Evolutionary conservation across 2,113 vertebrate species (phyloP).

Genomic region (Pterocles orientalis): DNA sequence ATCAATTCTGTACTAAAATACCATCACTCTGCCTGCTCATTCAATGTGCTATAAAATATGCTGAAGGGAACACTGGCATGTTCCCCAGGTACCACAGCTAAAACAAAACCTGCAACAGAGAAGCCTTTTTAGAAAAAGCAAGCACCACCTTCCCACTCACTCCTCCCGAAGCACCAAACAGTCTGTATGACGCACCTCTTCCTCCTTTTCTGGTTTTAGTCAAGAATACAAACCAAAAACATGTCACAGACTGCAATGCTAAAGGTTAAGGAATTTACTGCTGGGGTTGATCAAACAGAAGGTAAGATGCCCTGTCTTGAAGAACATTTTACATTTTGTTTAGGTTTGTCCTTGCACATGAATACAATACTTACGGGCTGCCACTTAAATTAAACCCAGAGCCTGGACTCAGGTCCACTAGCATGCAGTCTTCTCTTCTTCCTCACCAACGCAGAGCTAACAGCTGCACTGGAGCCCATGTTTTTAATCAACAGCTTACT

Average conservation of each 20-base stretch:
- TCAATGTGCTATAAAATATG: background rate
- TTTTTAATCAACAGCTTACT: background rate
- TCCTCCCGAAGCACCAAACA: background rate
- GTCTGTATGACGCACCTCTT: background rate
- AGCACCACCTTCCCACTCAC: background rate
- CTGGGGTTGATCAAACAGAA: background rate
- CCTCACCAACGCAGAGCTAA: background rate
- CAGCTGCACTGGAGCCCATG: background rate
- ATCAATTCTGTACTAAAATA: conserved; percentile 52
- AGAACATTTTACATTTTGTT: background rate
- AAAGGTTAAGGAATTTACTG: background rate
- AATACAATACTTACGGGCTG: background rate
- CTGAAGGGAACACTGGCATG: background rate
- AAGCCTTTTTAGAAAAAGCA: background rate
- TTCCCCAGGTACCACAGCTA: background rate
- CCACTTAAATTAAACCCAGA: background rate
- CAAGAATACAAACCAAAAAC: background rate
- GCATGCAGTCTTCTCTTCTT: background rate
- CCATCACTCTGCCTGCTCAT: conserved; percentile 20
- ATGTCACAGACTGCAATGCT: background rate
- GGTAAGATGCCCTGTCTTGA: background rate
- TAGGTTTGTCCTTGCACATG: background rate
- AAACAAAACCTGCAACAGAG: conserved; percentile 7
- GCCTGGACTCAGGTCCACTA: background rate
- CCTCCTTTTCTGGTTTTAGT: background rate